Evolutionary conservation across 2,888 invertebrate species (phyloP), one percentile per base, ranked within the genome.

Genomic region (Drosophila paramelanica): DNA sequence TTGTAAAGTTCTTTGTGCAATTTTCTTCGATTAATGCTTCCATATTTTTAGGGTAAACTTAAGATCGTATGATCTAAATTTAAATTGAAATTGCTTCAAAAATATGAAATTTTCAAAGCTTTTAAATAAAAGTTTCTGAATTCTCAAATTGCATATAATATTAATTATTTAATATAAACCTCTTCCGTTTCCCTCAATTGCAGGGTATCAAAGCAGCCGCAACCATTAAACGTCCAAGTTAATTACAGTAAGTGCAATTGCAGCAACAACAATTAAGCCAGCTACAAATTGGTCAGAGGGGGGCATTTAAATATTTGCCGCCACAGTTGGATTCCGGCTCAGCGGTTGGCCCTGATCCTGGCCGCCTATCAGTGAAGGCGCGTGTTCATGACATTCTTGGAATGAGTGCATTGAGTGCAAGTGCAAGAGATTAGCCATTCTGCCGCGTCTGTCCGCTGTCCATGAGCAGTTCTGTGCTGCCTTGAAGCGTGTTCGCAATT

Each of bases 321-420:
- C 31, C n/a, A 17, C 13, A 23, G 46, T 25, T 36, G 17, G 49
- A 67, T 36, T 62, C 50, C 39, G 58, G 8, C 33, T 20, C 45
- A 45, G 56, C 52, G 43, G 60, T 7, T 33, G 68, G 42, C 78
- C 62, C 53, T 69, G 71, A 67, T 52, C 67, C 67, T 68, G 65
- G 68, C 61, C 67, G 39, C 23, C 46, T 51, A 42, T 42, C 39
- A 20, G 20, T n/a, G 25, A 61, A 14, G 67, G 70, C 77, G 69
- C 79, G 70, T 74, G 86, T 36, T 79, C 72, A 67, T 77, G 81
- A 67, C 73, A 79, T 82, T 85, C 76, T 77, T 62, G 51, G 13
- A 7, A 14, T 61, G 39, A 7, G 25, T 61, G 39, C 5, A 57
- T 7, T 20, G 31, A 31, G 36, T 58, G 36, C 52, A 67, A 62